phyloP scores from a whole-genome alignment of 1,140 invertebrate genomes.

The Aphelinus atriplicis region DNA sequence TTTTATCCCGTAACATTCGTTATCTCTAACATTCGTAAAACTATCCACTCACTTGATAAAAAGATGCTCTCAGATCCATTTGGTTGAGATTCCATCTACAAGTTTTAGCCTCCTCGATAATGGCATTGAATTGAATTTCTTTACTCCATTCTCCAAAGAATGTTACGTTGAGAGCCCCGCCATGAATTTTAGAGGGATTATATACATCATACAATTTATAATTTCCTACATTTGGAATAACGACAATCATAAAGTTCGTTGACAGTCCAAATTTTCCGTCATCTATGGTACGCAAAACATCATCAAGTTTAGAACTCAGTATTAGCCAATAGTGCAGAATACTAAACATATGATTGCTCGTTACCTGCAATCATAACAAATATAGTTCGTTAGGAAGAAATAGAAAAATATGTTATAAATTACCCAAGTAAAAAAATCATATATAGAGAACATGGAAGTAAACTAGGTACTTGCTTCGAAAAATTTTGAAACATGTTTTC shows the following conservation, averaged over 20 bases:
- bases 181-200: not conserved
- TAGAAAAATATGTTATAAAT: too few species aligned
- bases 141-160: not conserved
- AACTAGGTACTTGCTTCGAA: constrained; percentile 5
- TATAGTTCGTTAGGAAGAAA: too few species aligned
- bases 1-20: too few species aligned
- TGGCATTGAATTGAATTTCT: not conserved
- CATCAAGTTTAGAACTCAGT: not conserved
- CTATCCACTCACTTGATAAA: not conserved
- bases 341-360: not conserved
- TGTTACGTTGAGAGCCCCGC: not conserved
- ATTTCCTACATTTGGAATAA: too few species aligned
- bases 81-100: not conserved
- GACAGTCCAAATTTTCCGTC: constrained; percentile 11
- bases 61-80: not conserved
- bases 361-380: not conserved
- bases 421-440: too few species aligned
- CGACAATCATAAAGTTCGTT: constrained; percentile 4
- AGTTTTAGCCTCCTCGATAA: not conserved
- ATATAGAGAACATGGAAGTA: not conserved
- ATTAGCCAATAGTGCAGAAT: constrained; percentile 11
- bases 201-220: constrained; percentile 3
- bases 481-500: not conserved
- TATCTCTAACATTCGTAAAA: too few species aligned
- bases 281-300: not conserved